These are phyloP conservation scores for Todus mexicanus DNA, from an alignment of 2,797 vertebrate genomes.

Conservation along the genomic window DNA sequence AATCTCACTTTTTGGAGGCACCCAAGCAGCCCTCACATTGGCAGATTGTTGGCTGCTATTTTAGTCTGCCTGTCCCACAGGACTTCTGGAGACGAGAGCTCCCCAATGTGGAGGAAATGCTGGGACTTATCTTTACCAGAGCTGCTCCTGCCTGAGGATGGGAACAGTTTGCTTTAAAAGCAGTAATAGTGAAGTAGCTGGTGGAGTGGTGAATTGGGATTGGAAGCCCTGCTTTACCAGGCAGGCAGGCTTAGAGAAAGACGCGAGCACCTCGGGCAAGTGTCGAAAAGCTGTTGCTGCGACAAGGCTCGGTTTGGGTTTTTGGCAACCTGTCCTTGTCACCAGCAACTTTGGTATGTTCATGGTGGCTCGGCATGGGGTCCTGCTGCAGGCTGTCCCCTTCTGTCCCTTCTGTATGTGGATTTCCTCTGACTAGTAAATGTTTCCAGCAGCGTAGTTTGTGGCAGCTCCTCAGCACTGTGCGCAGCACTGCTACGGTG, in stretches of 20 bases:
- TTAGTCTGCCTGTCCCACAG: neutral
- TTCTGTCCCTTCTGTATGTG: neutral
- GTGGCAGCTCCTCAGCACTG: neutral
- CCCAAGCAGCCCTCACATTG: neutral
- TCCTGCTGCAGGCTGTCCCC: neutral
- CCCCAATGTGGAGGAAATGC: neutral
- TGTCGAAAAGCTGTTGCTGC: neutral
- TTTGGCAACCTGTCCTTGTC: neutral
- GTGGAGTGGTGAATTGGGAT: neutral
- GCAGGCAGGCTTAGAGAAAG: neutral
- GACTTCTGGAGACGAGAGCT: neutral
- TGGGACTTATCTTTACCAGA: neutral
- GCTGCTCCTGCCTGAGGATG: neutral
- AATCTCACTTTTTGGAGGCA: neutral
- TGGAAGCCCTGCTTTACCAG: neutral
- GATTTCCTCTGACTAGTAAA: neutral
- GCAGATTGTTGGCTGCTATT: constrained; percentile 16
- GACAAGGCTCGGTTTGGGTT: neutral
- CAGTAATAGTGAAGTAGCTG: neutral
- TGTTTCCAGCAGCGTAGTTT: neutral
- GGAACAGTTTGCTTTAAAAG: neutral
- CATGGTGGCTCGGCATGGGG: neutral
- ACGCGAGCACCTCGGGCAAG: neutral
- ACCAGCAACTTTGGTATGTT: neutral
- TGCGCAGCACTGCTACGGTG: rapidly evolving